phyloP scores from a whole-genome alignment of 2,797 vertebrate species.

The Diglossa cyanea region DNA sequence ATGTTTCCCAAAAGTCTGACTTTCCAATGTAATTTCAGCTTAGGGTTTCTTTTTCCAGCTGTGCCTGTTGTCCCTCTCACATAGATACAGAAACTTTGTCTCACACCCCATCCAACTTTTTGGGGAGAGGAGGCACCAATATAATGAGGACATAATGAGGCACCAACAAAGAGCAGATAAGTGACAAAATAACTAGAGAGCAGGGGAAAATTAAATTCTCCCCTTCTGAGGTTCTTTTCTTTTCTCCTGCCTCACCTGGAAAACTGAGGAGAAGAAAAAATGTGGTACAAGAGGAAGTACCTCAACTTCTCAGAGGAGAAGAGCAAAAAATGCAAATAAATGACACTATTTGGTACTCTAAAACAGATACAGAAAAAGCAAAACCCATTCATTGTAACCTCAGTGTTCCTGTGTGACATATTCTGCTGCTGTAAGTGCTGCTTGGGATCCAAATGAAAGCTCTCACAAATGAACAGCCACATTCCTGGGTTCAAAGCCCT shows the following conservation, averaged over 20 bases:
- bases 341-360: background rate
- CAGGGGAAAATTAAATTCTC: background rate
- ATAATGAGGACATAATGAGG: accelerated
- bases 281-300: background rate
- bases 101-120: background rate
- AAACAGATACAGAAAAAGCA: background rate
- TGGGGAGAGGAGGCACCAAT: background rate
- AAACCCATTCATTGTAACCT: background rate
- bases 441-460: background rate
- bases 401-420: background rate
- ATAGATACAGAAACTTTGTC: background rate
- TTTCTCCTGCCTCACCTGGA: background rate
- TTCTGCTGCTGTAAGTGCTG: background rate
- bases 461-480: accelerated
- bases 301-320: background rate
- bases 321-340: background rate
- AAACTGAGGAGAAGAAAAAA: background rate
- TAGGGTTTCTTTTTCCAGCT: background rate
- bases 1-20: background rate
- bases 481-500: background rate
- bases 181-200: background rate
- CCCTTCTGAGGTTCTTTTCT: background rate
- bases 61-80: background rate
- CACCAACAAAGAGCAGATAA: background rate
- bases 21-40: background rate